phyloP scores from a whole-genome alignment of 1,140 invertebrate genomes.

The Zaprionus ghesquierei region DNA sequence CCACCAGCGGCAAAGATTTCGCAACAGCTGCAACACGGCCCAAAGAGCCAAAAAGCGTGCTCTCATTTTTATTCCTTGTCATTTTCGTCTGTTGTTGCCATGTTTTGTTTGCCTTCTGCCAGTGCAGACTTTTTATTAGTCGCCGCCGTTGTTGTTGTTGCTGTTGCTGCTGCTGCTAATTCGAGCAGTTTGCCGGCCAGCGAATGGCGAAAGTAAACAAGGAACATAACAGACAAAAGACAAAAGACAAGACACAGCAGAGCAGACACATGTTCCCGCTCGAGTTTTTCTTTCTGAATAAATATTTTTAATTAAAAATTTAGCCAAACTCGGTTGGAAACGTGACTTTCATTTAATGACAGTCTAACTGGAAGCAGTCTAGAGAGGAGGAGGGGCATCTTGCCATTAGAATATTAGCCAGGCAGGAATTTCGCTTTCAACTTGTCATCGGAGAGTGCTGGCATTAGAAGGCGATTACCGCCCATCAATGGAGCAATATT shows the following conservation, averaged over 20 bases:
- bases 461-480: constrained; percentile 11
- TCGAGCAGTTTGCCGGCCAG: constrained; percentile 64
- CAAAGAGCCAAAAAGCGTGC: constrained; percentile 65
- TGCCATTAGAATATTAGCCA: not conserved
- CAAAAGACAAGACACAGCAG: constrained; percentile 31
- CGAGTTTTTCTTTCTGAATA: constrained; percentile 41
- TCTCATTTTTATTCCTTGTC: constrained; percentile 68
- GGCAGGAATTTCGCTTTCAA: not conserved
- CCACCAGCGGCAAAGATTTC: constrained; percentile 72
- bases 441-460: constrained; percentile 6
- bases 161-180: constrained; percentile 66
- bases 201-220: constrained; percentile 66
- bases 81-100: constrained; percentile 40
- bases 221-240: constrained; percentile 29
- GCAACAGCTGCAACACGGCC: constrained; percentile 70
- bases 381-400: not conserved
- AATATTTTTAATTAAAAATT: constrained; percentile 57
- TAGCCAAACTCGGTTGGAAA: constrained; percentile 26
- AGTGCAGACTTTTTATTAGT: constrained; percentile 60
- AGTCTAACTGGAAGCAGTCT: not conserved
- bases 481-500: constrained; percentile 18
- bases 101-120: constrained; percentile 38
- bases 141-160: constrained; percentile 56
- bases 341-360: constrained; percentile 31
- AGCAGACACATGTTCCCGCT: constrained; percentile 37